These are phyloP conservation scores for Littorina saxatilis DNA, from an alignment of 1,140 invertebrate genomes.

Conservation along the genomic window DNA sequence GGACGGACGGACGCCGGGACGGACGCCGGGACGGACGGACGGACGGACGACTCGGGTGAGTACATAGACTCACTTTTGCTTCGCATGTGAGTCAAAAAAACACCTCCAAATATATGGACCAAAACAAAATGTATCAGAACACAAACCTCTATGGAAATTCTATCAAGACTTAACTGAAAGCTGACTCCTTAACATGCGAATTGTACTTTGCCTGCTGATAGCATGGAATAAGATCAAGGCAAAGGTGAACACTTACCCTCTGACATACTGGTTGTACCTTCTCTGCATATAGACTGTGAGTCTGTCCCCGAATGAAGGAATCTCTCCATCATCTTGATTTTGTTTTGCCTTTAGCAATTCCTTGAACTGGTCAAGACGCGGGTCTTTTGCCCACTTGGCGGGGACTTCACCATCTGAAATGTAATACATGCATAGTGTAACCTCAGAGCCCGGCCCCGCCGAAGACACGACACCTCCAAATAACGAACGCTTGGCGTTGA, in stretches of 20 bases:
- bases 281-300: constrained; percentile 33
- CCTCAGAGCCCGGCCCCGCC: neutral
- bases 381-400: constrained; percentile 39
- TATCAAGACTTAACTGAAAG: no score
- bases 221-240: neutral
- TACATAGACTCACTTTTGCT: no score
- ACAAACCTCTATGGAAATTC: no score
- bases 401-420: constrained; percentile 20
- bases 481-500: neutral
- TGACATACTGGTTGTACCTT: constrained; percentile 46
- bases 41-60: no score
- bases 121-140: no score
- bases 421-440: no score
- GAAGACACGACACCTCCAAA: neutral
- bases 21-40: no score
- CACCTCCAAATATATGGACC: no score
- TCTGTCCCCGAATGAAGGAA: constrained; percentile 23
- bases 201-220: no score
- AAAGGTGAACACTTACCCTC: constrained; percentile 42
- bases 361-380: constrained; percentile 41
- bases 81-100: no score
- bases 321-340: constrained; percentile 30
- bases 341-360: constrained; percentile 39
- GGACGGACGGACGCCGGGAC: no score
- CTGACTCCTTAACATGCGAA: no score